Conservation (phyloP, 2,113 vertebrate species). For the Paradisaea rubra region DNA sequence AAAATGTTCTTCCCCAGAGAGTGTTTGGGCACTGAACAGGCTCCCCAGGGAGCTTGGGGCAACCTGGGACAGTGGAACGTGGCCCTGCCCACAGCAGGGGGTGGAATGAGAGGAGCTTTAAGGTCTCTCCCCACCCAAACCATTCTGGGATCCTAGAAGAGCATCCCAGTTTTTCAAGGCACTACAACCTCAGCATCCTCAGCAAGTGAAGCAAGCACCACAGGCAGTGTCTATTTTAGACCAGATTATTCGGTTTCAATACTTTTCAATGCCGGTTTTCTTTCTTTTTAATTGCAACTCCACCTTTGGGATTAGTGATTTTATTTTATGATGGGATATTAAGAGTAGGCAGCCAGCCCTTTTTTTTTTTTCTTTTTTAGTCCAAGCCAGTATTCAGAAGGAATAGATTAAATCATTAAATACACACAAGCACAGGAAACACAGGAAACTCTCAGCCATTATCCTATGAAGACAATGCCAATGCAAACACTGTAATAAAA, state of each 20-base stretch:
- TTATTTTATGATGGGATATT: constrained; percentile 22
- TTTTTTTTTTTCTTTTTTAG: not conserved
- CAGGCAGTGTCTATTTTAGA: not conserved
- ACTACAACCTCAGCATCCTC: not conserved
- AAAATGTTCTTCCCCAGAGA: not conserved
- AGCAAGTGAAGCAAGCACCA: not conserved
- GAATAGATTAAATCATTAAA: constrained; percentile 49
- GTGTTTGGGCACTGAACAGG: not conserved
- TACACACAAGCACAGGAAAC: constrained; percentile 33
- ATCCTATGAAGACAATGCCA: constrained; percentile 32
- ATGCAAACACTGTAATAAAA: constrained; percentile 57
- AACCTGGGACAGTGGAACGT: not conserved
- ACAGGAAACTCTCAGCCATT: constrained; percentile 45
- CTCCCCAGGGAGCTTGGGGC: not conserved
- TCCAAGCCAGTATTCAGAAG: not conserved
- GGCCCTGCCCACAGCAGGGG: not conserved
- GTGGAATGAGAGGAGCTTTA: not conserved
- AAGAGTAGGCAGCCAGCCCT: not conserved
- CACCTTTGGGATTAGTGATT: constrained; percentile 37
- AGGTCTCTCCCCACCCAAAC: not conserved
- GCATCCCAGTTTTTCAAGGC: not conserved
- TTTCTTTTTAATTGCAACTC: not conserved
- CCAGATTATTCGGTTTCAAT: not conserved
- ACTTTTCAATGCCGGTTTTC: not conserved
- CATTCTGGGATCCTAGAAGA: not conserved